Evolutionary conservation across 1,140 invertebrate genomes (phyloP).

Genomic region (Nephila pilipes): DNA sequence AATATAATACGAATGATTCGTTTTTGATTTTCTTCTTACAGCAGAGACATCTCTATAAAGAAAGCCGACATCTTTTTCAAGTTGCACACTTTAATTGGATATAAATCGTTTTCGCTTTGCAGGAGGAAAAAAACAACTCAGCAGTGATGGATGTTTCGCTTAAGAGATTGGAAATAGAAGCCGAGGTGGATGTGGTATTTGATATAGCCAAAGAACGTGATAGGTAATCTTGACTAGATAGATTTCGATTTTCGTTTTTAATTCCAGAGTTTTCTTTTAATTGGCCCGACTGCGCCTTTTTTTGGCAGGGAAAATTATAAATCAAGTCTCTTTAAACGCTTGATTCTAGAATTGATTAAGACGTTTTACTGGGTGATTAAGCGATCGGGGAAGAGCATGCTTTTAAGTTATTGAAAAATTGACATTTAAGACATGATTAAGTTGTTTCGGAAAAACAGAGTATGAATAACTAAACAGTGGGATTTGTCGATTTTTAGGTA

Average conservation of each 20-base stretch:
- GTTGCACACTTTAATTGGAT: slow-evolving; percentile 23
- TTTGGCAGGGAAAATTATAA: background rate
- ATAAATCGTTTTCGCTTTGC: slow-evolving; percentile 35
- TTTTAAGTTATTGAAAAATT: slow-evolving; percentile 14
- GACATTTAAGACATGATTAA: slow-evolving; percentile 1
- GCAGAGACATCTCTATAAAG: background rate
- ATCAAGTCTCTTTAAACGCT: background rate
- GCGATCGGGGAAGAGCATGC: background rate
- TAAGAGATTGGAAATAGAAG: background rate
- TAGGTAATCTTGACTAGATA: background rate
- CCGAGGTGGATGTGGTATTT: background rate
- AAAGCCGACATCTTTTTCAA: background rate
- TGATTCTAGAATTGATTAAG: background rate
- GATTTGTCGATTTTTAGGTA: background rate
- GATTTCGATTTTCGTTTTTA: background rate
- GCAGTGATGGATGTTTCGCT: background rate
- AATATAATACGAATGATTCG: background rate
- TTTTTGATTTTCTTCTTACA: background rate
- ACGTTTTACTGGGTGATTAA: background rate
- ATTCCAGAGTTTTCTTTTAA: background rate
- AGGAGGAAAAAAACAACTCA: background rate
- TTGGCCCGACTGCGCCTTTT: background rate
- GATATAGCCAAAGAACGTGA: background rate
- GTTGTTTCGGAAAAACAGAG: background rate
- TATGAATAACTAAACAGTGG: background rate